Conservation (phyloP, 2,113 vertebrate species). For the Microcebus jonahi region DNA sequence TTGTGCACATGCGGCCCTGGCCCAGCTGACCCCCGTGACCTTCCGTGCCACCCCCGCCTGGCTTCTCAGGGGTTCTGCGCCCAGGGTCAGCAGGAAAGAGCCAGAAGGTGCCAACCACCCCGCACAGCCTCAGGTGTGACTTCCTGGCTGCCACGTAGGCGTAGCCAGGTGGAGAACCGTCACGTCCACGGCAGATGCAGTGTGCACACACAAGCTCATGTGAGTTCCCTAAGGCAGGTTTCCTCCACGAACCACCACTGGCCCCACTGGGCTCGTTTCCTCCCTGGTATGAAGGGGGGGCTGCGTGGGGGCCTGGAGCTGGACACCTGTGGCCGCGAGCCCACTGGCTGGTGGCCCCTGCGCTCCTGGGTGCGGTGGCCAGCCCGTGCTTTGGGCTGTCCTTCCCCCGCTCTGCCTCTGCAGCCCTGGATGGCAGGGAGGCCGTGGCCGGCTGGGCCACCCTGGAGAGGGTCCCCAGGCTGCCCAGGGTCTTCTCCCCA, state of each 20-base stretch:
- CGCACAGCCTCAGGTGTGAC: not conserved
- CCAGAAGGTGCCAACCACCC: not conserved
- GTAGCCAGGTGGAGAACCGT: not conserved
- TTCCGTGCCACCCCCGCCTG: fast-evolving
- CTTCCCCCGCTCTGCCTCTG: not conserved
- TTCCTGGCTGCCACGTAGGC: not conserved
- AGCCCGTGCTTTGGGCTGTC: not conserved
- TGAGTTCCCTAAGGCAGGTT: not conserved
- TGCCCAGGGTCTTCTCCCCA: not conserved
- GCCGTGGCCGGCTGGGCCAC: not conserved
- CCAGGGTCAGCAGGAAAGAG: not conserved
- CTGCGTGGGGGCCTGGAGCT: not conserved
- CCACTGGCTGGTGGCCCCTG: not conserved
- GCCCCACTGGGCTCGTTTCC: not conserved
- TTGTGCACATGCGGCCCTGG: not conserved
- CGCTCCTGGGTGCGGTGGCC: too few species aligned
- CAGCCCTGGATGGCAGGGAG: not conserved
- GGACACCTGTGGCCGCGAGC: not conserved
- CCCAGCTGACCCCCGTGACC: not conserved
- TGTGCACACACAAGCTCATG: too few species aligned
- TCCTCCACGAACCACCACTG: not conserved
- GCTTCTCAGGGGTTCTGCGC: not conserved
- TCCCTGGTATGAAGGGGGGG: fast-evolving
- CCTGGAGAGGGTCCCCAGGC: not conserved
- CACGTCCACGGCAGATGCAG: not conserved